Conservation (phyloP, 2,113 vertebrate species). For the Nestor notabilis region DNA sequence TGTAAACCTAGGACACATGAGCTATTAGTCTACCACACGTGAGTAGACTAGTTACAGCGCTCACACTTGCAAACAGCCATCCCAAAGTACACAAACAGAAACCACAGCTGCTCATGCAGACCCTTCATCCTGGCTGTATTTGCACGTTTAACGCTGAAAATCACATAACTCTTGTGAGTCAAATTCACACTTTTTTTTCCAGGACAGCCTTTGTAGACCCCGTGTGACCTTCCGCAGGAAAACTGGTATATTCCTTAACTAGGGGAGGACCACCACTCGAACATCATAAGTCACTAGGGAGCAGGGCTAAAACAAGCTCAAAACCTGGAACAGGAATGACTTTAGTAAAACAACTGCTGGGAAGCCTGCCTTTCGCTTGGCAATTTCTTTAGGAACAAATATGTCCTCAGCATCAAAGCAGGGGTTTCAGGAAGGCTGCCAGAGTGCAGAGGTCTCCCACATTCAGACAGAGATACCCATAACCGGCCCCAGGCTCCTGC, state of each 20-base stretch:
- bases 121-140: neutral
- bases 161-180: neutral
- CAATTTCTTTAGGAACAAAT: neutral
- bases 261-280: neutral
- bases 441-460: neutral
- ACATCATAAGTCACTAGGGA: fast-evolving
- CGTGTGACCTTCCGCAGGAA: neutral
- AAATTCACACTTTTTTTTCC: neutral
- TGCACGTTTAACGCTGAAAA: neutral
- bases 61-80: neutral
- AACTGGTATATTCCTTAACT: neutral
- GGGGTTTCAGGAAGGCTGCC: neutral
- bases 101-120: neutral
- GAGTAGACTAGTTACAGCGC: neutral
- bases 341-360: neutral
- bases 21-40: neutral
- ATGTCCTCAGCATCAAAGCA: neutral
- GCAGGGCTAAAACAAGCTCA: neutral
- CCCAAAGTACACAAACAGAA: neutral
- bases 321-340: neutral
- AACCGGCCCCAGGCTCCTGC: neutral
- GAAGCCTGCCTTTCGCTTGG: neutral
- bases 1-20: neutral
- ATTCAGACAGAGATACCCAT: fast-evolving
- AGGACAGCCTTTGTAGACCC: neutral